Base-by-base conservation (phyloP, 2,797 vertebrate species). In the Lemur catta region DNA sequence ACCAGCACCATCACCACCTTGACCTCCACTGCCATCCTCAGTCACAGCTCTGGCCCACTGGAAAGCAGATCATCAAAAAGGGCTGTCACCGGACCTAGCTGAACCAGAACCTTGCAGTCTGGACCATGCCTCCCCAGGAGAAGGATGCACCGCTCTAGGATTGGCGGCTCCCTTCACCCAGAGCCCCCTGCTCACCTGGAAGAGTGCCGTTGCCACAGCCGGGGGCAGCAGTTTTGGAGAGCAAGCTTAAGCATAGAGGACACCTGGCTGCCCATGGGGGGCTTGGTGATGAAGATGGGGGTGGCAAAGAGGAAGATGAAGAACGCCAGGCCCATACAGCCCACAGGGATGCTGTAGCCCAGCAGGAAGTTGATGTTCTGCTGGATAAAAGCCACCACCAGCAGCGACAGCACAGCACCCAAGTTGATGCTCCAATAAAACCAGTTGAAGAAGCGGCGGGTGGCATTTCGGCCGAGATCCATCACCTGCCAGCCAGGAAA, bases 341-440 rank as follows among this genome's bases (percentile, higher is more conserved):
- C 79, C 4, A 97, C 86, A 0, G 95, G 84, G 89, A 98, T 97
- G 90, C 94, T 50, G 86, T 97, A 98, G 46, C 98, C 97, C 2
- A 93, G 81, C 69, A 98, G 93, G 86, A 98, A 98, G 78, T 30
- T 78, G 72, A 98, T 3, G 75, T 98, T 98, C 93, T 98, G 98
- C 52, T 98, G 98, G 46, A 98, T 46, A 28, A 98, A 98, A 72
- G 98, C 97, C 86, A 98, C 96, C n/a, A 98, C 84, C 84, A 98
- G 94, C 95, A 98, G 94, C 0, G 98, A 97, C 50, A 98, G 93
- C 55, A 96, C 48, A 0, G 98, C 98, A 0, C 98, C 98, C 12
- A 95, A 7, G 28, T 98, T 98, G 85, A 96, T 98, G 89, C 98
- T 98, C 98, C 98, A 98, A 6, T 98, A 98, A 84, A 98, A 98